phyloP scores from a whole-genome alignment of 2,888 invertebrate species.

The Eurois occulta region DNA sequence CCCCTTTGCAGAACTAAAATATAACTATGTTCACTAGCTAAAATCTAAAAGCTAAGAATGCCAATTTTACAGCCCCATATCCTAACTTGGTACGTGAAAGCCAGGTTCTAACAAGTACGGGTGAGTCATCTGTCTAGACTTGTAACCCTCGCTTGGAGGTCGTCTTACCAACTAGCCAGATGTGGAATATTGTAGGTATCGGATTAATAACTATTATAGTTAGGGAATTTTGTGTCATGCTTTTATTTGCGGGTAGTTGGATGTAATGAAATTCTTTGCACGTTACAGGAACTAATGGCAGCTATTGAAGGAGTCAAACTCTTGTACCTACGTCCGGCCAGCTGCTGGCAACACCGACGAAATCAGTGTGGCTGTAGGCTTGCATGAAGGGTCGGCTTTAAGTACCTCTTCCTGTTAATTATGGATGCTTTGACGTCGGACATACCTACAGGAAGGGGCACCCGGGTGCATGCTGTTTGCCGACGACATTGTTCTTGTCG shows the following conservation, averaged over 20 bases:
- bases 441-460: too few relatives aligned
- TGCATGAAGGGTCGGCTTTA: too few relatives aligned
- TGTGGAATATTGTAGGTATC: constrained; percentile 4
- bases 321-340: too few relatives aligned
- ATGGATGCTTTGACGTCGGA: too few relatives aligned
- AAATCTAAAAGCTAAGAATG: not conserved
- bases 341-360: too few relatives aligned
- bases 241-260: not conserved
- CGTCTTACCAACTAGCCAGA: not conserved
- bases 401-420: too few relatives aligned
- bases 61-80: not conserved
- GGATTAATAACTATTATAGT: not conserved
- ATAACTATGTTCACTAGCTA: not conserved
- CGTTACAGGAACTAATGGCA: not conserved
- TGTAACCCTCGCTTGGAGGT: constrained; percentile 1
- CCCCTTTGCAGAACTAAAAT: not conserved
- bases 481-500: too few relatives aligned
- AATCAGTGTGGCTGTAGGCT: too few relatives aligned
- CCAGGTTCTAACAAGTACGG: not conserved
- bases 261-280: not conserved
- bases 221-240: not conserved
- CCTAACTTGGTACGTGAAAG: not conserved
- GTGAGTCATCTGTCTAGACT: constrained; percentile 41
- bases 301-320: too few relatives aligned
- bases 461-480: too few relatives aligned